Evolutionary conservation across 2,888 invertebrate genomes (phyloP).

Genomic region (Auanema freiburgensis): DNA sequence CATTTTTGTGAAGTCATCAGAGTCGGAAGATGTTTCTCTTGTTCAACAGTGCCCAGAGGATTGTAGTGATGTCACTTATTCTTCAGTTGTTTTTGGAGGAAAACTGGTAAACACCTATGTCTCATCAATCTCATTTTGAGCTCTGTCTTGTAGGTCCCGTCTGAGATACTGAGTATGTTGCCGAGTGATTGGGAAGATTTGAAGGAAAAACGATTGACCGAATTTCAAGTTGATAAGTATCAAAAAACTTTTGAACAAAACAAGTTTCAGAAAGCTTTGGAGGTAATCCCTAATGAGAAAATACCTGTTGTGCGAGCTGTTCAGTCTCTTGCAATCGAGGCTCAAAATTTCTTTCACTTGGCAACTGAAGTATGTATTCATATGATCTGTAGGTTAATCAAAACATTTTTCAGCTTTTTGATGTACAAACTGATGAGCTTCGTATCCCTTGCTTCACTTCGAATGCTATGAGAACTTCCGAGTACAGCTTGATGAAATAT

Average conservation of each 20-base stretch:
- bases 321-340: slow-evolving; percentile 46
- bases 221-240: slow-evolving; percentile 48
- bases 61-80: slow-evolving; percentile 51
- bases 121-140: background rate
- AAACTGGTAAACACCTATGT: slow-evolving; percentile 29
- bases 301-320: slow-evolving; percentile 51
- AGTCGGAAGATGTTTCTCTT: background rate
- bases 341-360: slow-evolving; percentile 45
- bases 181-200: slow-evolving; percentile 58
- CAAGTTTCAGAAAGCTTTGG: slow-evolving; percentile 39
- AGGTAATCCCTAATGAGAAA: slow-evolving; percentile 49
- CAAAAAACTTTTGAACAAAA: background rate
- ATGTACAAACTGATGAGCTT: slow-evolving; percentile 12
- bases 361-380: slow-evolving; percentile 23
- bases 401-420: slow-evolving; percentile 28
- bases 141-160: slow-evolving; percentile 11
- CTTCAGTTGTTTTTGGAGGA: slow-evolving; percentile 56
- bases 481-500: slow-evolving; percentile 31
- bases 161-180: slow-evolving; percentile 47
- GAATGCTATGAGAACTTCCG: slow-evolving; percentile 23
- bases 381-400: background rate
- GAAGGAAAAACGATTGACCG: slow-evolving; percentile 48
- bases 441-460: slow-evolving; percentile 25
- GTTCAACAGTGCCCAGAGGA: slow-evolving; percentile 36
- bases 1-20: background rate